Conservation (phyloP, 2,888 invertebrate species). For the Graphium colonna region DNA sequence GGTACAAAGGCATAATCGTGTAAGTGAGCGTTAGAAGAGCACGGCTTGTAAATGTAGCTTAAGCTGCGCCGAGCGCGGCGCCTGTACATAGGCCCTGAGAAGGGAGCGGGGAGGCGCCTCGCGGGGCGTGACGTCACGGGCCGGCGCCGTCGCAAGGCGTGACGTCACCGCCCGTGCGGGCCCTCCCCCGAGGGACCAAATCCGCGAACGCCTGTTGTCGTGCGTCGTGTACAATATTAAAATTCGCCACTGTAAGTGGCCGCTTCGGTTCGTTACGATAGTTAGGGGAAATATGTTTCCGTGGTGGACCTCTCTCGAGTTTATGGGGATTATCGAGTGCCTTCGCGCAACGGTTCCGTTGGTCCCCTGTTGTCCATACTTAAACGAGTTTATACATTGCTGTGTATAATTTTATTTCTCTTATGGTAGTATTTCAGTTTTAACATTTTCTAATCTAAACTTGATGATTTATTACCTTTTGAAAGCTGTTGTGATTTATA, state of each 20-base stretch:
- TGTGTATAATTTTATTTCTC: conserved; percentile 43
- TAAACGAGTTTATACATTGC: conserved; percentile 39
- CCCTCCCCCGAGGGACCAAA: conserved; percentile 34
- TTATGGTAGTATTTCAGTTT: conserved; percentile 43
- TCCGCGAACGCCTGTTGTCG: conserved; percentile 44
- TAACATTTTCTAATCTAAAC: conserved; percentile 59
- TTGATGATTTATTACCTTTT: conserved; percentile 59
- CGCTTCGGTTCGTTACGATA: conserved; percentile 62
- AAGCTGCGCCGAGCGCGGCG: conserved; percentile 24
- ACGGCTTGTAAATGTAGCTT: conserved; percentile 34
- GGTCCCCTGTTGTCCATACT: conserved; percentile 34
- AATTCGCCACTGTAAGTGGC: conserved; percentile 68
- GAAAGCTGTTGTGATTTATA: conserved; percentile 74
- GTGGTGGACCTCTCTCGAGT: conserved; percentile 28
- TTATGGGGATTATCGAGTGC: conserved; percentile 38
- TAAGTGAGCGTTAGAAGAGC: conserved; percentile 32
- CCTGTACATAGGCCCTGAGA: conserved; percentile 37
- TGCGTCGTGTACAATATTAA: conserved; percentile 55
- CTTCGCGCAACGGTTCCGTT: conserved; percentile 37
- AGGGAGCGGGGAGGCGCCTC: conserved; percentile 24
- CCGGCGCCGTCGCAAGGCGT: conserved; percentile 49
- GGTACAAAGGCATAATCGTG: conserved; percentile 71
- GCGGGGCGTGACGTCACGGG: conserved; percentile 42
- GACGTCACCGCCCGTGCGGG: conserved; percentile 57
- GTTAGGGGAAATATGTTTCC: conserved; percentile 58